phyloP scores from a whole-genome alignment of 2,113 vertebrate species.

The Chaetops frenatus region DNA sequence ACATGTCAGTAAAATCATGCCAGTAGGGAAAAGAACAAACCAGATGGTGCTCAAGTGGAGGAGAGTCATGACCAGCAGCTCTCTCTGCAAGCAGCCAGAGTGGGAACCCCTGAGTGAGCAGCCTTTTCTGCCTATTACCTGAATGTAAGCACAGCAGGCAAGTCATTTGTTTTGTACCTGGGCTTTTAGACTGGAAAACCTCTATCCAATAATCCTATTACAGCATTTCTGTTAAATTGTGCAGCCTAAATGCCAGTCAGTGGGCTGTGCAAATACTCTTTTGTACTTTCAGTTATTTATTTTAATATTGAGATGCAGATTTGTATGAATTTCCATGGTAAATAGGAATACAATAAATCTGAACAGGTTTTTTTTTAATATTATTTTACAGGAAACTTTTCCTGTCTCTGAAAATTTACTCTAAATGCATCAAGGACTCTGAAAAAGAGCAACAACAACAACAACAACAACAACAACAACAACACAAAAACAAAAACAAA shows the following conservation, averaged over 20 bases:
- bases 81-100: neutral
- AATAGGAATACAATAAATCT: neutral
- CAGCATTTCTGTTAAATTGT: neutral
- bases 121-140: neutral
- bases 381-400: neutral
- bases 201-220: neutral
- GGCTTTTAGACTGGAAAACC: neutral
- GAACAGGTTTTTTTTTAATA: neutral
- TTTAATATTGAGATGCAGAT: neutral
- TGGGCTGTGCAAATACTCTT: neutral
- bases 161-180: neutral
- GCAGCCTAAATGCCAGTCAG: neutral
- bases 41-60: neutral
- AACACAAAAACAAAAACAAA: neutral
- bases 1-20: neutral
- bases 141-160: slow-evolving; percentile 11
- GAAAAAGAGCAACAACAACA: neutral
- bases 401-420: neutral
- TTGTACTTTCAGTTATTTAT: neutral
- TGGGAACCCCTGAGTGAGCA: neutral
- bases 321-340: neutral
- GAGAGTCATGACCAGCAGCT: neutral
- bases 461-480: neutral
- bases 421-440: neutral
- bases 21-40: neutral